Base-by-base conservation (phyloP, 2,888 invertebrate genomes). In the Diarsia rubi region DNA sequence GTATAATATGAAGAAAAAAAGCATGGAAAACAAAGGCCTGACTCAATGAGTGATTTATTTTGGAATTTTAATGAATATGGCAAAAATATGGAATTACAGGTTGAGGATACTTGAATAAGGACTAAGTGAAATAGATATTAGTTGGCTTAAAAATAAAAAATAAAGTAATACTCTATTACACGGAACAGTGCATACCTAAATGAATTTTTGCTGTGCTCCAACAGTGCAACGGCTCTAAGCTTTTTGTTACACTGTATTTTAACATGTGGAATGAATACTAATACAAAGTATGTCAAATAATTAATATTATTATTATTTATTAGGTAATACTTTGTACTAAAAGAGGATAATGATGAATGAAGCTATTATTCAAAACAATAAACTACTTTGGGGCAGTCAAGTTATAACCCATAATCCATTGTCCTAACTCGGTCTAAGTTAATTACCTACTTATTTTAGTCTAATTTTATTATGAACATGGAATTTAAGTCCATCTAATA, bases 1-100 rank as follows among this genome's bases (percentile, higher is more conserved):
- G 2, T 57, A 47, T 42, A 49, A n/a, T 31, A 21, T 75, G 27
- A 49, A 19, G 27, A 31, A 49, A 49, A 74, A 42, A 59, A 24
- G 11, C 24, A 47, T 42, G 9, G n/a, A 2, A 72, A 54, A 16
- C n/a, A 44, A 44, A 31, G 14, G 9, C 57, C 27, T 45, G 5
- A 5, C 12, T 31, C 52, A 73, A 27, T 73, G 5, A 8, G 19
- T 71, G 11, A 31, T 72, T 54, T 69, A 1, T 11, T 11, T 31
- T 1, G 16, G n/a, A 27, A 42, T 69, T 69, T 69, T 21, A 21
- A 70, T 42, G 6, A 27, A 1, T 24, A 19, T 6, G 52, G n/a
- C 19, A 54, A 52, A 69, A 70, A 4, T 45, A 54, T 52, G 4
- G n/a, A 12, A 24, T 31, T 16, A 49, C 11, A 14, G 24, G 42